Base-by-base conservation (phyloP, 1,140 invertebrate species). In the Cecropterus lyciades region DNA sequence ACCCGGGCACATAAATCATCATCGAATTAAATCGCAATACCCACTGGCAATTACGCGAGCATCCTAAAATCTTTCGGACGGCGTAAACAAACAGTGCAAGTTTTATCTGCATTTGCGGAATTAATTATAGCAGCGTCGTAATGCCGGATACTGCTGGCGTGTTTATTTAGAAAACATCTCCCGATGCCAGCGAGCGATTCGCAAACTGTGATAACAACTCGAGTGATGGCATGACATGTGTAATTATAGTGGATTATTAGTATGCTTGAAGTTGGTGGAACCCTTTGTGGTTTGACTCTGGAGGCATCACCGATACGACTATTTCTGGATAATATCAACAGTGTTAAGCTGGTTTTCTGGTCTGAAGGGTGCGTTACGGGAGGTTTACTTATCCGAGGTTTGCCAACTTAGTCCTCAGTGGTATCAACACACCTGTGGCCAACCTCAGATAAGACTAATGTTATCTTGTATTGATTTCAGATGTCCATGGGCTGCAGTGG, bases 151-250 rank as follows among this genome's bases (percentile, higher is more conserved):
- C 59, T 63, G 45, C 49, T 59, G 68, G 43, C 40, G 46, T 72
- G 69, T 80, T 84, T 82, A 79, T 77, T 79, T 73, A 62, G 67
- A 70, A 72, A 77, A 75, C 64, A 67, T 52, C 42, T 62, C 42
- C 49, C 40, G 55, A 57, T 67, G 62, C 68, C 67, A 65, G 64
- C 20, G 8, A 43, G 10, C 14, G 27, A 57, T 56, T 62, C 27
- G 33, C 55, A 51, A 42, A 57, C 20, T 56, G 20, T 20, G 8
- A 62, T 27, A 62, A 52, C 33, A 56, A n/a, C 24, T 56, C 7
- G 6, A 52, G n/a, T 9, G 46, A 40, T 63, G 27, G 46, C n/a
- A 10, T 13, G 33, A 52, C 43, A 55, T 14, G n/a, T 20, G 30
- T 20, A 55, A 4, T 0, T 48, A 30, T 30, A 30, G 7, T 30